Evolutionary conservation across 2,888 invertebrate species (phyloP).

Genomic region (Junonia oenone): DNA sequence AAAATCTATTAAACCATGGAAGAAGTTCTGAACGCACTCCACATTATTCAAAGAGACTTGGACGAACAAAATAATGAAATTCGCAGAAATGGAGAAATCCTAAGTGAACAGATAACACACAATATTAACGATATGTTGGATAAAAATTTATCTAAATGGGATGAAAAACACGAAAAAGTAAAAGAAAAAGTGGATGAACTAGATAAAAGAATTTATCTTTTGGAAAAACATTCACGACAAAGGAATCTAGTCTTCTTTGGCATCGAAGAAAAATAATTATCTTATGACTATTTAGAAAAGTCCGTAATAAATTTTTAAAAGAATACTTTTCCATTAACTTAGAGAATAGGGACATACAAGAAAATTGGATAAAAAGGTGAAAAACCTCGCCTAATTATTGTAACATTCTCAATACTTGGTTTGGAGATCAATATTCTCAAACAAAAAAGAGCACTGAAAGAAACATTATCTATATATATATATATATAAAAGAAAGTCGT

Average conservation of each 20-base stretch:
- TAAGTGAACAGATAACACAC: conserved; percentile 19
- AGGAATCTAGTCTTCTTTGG: too few relatives aligned
- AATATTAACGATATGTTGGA: conserved; percentile 26
- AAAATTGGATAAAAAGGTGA: conserved; percentile 21
- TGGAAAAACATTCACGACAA: background rate
- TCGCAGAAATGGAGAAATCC: conserved; percentile 7
- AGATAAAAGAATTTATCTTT: too few relatives aligned
- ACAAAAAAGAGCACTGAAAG: conserved; percentile 15
- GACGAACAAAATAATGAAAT: conserved; percentile 8
- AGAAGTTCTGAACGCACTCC: conserved; percentile 12
- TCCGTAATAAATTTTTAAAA: background rate
- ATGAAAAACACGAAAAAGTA: conserved; percentile 21
- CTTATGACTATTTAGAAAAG: background rate
- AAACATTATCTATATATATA: conserved; percentile 14
- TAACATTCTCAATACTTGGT: conserved; percentile 17
- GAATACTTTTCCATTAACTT: conserved; percentile 9
- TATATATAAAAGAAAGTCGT: too few relatives aligned
- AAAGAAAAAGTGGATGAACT: conserved; percentile 22
- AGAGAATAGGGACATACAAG: conserved; percentile 18
- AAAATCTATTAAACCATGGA: too few relatives aligned
- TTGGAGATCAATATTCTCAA: conserved; percentile 22
- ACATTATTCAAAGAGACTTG: background rate
- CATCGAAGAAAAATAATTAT: background rate
- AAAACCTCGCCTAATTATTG: conserved; percentile 18
- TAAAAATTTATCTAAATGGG: conserved; percentile 21